A percentile compares a stretch with the other conserved stretches of the same genome.
These are phyloP conservation scores for Irena cyanogastra DNA, from an alignment of 2,113 vertebrate species.

Conservation along the genomic window DNA sequence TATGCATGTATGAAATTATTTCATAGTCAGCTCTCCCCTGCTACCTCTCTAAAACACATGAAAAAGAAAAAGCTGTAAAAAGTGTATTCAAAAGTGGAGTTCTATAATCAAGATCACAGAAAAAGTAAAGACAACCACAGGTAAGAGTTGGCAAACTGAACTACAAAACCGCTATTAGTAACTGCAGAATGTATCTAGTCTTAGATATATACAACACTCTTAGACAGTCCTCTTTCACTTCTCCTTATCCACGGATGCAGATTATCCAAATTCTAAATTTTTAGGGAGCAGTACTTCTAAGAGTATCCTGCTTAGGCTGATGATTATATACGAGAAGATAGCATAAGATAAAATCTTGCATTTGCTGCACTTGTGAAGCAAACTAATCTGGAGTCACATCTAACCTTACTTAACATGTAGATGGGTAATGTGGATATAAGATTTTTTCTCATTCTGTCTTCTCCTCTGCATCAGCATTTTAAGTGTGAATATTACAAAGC, in stretches of 20 bases:
- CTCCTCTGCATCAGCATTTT: neutral
- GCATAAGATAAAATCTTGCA: neutral
- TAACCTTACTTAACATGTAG: neutral
- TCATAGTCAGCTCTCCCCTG: neutral
- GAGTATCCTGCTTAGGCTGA: neutral
- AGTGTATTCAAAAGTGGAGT: neutral
- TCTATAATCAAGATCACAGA: neutral
- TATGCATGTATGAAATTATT: neutral
- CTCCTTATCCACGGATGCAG: neutral
- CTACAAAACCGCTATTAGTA: neutral
- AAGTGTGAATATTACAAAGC: neutral
- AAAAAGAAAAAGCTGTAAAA: neutral
- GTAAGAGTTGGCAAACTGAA: neutral
- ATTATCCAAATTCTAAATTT: neutral
- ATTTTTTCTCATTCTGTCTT: neutral
- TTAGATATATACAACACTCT: neutral
- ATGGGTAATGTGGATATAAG: neutral
- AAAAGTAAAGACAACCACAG: neutral
- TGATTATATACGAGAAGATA: neutral
- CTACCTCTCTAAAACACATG: neutral
- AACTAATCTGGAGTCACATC: neutral
- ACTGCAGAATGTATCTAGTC: neutral
- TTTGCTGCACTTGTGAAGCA: neutral
- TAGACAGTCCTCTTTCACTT: neutral
- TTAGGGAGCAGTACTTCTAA: neutral